Evolutionary conservation across 2,113 vertebrate genomes (phyloP).

Genomic region (Nerophis lumbriciformis): DNA sequence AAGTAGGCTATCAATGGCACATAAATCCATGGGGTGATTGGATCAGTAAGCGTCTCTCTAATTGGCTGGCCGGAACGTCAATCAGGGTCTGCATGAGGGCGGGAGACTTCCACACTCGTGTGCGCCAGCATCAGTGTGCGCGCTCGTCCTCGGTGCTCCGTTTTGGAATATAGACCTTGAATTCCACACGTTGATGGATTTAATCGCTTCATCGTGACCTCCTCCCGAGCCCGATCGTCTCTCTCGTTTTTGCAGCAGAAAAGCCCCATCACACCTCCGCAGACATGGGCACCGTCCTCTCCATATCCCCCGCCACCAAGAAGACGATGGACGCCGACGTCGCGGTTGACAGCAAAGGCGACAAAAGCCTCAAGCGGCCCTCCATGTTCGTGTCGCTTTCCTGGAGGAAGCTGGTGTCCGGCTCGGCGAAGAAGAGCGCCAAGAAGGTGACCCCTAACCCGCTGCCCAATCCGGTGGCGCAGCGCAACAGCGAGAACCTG

Average conservation of each 20-base stretch:
- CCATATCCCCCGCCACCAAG: slow-evolving; percentile 78
- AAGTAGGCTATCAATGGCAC: not conserved
- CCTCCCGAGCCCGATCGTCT: not conserved
- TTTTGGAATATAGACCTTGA: not conserved
- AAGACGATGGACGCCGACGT: slow-evolving; percentile 68
- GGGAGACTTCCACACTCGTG: too few relatives aligned
- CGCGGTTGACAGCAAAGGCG: slow-evolving; percentile 49
- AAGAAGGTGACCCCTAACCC: slow-evolving; percentile 89
- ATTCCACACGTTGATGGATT: slow-evolving; percentile 50
- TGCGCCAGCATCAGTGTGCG: not conserved
- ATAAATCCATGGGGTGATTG: slow-evolving; percentile 1
- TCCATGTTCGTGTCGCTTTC: slow-evolving; percentile 85
- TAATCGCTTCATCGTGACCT: slow-evolving; percentile 50
- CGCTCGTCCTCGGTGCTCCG: not conserved
- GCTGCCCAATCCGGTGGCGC: slow-evolving; percentile 57
- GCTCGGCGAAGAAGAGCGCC: slow-evolving; percentile 83
- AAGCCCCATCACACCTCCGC: slow-evolving; percentile 19
- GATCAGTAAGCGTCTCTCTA: not conserved
- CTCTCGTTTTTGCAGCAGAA: slow-evolving; percentile 34
- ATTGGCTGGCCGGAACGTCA: slow-evolving; percentile 8
- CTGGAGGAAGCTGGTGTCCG: slow-evolving; percentile 85
- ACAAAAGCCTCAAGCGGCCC: slow-evolving; percentile 84
- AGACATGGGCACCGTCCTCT: slow-evolving; percentile 90
- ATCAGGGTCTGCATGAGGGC: not conserved
- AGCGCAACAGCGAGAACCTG: slow-evolving; percentile 64